Evolutionary conservation across 2,888 invertebrate species (phyloP).

Genomic region (Eristalis arbustorum): DNA sequence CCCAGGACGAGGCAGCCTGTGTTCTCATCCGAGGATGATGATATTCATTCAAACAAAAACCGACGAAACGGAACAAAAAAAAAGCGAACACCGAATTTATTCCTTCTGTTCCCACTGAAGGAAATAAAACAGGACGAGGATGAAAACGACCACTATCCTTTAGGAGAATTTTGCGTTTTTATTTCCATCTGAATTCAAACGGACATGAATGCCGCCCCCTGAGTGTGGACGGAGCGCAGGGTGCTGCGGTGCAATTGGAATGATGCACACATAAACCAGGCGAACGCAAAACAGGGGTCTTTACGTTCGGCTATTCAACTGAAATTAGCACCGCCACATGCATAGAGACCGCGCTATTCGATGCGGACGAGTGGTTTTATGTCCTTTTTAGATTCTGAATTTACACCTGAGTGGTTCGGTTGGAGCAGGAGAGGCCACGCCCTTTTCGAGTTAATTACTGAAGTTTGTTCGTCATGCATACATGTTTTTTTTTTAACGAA

Average conservation of each 20-base stretch:
- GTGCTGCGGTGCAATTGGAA: not conserved
- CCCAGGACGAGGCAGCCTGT: not conserved
- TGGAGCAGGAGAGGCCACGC: not conserved
- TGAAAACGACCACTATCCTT: not conserved
- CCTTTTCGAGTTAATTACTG: not conserved
- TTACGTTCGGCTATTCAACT: not conserved
- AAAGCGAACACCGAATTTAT: not conserved
- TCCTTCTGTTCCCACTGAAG: not conserved
- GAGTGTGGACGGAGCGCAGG: not conserved
- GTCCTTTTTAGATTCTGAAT: not conserved
- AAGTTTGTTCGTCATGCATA: not conserved
- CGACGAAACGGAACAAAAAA: not conserved
- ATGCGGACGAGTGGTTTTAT: not conserved
- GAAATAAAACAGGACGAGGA: not conserved
- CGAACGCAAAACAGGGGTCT: not conserved
- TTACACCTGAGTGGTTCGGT: not conserved
- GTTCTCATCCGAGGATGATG: not conserved
- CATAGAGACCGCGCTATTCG: not conserved
- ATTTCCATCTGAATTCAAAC: not conserved
- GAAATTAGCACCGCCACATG: not conserved
- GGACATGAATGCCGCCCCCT: not conserved
- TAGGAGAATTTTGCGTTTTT: not conserved
- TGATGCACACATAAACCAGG: not conserved
- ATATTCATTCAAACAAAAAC: not conserved
- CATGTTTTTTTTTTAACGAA: not conserved